Percentiles rank a stretch among this genome's conserved stretches.
These are phyloP conservation scores for Didymodactylos carnosus DNA, from an alignment of 2,888 invertebrate species.

Conservation along the genomic window DNA sequence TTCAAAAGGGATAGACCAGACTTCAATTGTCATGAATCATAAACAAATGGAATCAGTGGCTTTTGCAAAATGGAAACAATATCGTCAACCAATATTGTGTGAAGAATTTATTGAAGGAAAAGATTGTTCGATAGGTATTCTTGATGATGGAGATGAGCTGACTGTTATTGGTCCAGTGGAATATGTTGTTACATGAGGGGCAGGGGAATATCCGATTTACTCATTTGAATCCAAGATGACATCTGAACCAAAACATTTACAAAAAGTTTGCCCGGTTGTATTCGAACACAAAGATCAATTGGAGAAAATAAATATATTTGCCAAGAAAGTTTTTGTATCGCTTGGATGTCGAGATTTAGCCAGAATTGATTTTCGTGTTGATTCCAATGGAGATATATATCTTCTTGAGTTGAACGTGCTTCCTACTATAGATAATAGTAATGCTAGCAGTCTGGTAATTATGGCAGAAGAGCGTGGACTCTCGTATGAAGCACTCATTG, in stretches of 20 bases:
- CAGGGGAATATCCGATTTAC: not conserved
- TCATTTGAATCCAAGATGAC: not conserved
- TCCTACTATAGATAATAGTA: not conserved
- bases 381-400: not conserved
- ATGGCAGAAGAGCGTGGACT: not conserved
- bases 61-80: not conserved
- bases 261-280: not conserved
- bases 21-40: not conserved
- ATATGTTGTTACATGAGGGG: not conserved
- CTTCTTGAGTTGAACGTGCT: not conserved
- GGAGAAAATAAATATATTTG: not conserved
- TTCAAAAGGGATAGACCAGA: not conserved
- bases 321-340: not conserved
- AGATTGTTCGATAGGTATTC: not conserved
- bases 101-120: not conserved
- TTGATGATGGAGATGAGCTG: not conserved
- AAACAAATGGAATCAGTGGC: not conserved
- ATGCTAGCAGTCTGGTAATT: not conserved
- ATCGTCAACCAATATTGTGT: not conserved
- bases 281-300: not conserved
- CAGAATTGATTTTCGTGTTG: not conserved
- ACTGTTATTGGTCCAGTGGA: not conserved
- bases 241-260: not conserved
- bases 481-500: not conserved
- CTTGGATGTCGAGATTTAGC: not conserved